These are phyloP conservation scores for Clarias gariepinus DNA, from an alignment of 2,113 vertebrate species.

Conservation along the genomic window DNA sequence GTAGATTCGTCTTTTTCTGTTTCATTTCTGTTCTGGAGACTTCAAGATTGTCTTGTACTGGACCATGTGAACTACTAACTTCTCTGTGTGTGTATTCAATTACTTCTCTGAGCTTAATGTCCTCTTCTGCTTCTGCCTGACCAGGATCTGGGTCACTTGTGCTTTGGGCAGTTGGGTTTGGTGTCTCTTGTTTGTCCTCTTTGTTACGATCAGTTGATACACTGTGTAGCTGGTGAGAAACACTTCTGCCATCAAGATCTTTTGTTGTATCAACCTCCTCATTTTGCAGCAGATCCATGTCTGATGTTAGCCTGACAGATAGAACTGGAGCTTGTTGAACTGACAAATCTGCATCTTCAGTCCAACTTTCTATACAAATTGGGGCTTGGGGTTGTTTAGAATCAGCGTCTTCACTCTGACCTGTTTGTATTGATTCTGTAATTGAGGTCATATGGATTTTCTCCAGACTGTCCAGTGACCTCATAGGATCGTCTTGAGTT, in stretches of 20 bases:
- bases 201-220: too few species aligned
- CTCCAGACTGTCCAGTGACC: not conserved
- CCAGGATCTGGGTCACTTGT: not conserved
- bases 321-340: not conserved
- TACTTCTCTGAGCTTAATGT: too few species aligned
- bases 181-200: not conserved
- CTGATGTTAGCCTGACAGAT: not conserved
- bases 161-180: not conserved
- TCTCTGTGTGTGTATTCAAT: too few species aligned
- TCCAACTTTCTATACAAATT: not conserved
- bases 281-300: not conserved
- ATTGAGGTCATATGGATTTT: not conserved
- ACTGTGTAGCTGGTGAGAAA: not conserved
- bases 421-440: not conserved
- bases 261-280: not conserved
- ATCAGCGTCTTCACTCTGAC: not conserved
- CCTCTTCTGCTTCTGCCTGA: not conserved
- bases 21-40: too few species aligned
- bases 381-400: not conserved
- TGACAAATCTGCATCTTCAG: not conserved
- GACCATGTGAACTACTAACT: too few species aligned
- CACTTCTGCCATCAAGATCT: not conserved
- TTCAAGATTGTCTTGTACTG: too few species aligned
- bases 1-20: not conserved
- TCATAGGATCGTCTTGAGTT: not conserved